Percentiles rank a stretch among this genome's conserved stretches.
phyloP scores from a whole-genome alignment of 2,113 vertebrate genomes.

The Salvelinus sp. region DNA sequence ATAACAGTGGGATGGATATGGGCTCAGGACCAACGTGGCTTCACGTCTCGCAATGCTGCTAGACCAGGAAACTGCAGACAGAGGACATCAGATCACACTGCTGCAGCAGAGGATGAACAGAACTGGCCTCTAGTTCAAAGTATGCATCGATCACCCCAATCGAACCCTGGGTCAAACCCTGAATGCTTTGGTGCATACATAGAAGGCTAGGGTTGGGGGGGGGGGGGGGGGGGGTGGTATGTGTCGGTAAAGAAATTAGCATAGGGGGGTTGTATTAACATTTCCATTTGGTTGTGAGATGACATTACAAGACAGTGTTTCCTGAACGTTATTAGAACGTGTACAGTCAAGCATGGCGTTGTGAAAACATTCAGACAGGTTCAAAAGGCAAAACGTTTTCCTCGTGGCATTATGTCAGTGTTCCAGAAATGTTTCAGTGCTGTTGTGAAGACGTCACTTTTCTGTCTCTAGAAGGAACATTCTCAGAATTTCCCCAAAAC shows the following conservation, averaged over 20 bases:
- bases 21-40: not conserved
- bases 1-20: not conserved
- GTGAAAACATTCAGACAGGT: too few species aligned
- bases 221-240: too few species aligned
- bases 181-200: not conserved
- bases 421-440: too few species aligned
- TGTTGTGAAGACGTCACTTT: too few species aligned
- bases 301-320: too few species aligned
- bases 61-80: not conserved
- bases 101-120: not conserved
- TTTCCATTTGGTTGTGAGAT: too few species aligned
- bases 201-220: not conserved
- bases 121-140: not conserved
- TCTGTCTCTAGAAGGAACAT: too few species aligned
- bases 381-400: too few species aligned
- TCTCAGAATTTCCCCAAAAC: not conserved
- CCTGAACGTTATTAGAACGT: too few species aligned
- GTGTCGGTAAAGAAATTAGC: not conserved
- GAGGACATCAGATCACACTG: not conserved
- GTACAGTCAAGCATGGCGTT: too few species aligned
- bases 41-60: not conserved
- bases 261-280: too few species aligned
- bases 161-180: not conserved
- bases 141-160: not conserved
- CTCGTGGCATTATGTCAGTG: too few species aligned